A percentile compares a stretch with the other conserved stretches of the same genome.
Conservation (phyloP, 2,888 invertebrate species). For the Dynastes hyllus region DNA sequence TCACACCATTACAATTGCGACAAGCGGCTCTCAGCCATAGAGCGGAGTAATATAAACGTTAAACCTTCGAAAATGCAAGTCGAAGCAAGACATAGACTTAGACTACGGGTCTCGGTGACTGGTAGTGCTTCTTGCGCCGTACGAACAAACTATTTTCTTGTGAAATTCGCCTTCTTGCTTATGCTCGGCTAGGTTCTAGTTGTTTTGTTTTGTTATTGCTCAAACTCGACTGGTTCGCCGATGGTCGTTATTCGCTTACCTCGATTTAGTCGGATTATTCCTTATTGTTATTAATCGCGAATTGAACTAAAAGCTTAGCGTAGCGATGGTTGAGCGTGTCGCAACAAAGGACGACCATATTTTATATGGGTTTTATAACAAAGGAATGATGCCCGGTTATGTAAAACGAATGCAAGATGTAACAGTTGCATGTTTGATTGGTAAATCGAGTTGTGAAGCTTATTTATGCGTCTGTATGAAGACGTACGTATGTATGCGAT, state of each 20-base stretch:
- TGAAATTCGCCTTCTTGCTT: too few relatives aligned
- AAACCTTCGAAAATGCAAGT: too few relatives aligned
- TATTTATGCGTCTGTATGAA: too few relatives aligned
- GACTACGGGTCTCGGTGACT: constrained; percentile 28
- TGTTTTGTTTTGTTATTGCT: constrained; percentile 31
- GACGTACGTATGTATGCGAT: too few relatives aligned
- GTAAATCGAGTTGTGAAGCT: too few relatives aligned
- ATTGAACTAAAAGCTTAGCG: background rate
- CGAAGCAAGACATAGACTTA: constrained; percentile 21
- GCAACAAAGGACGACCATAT: constrained; percentile 41
- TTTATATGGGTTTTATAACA: background rate
- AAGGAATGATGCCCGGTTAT: constrained; percentile 1
- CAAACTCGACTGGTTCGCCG: constrained; percentile 17
- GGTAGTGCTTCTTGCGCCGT: constrained; percentile 24
- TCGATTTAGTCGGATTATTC: constrained; percentile 17
- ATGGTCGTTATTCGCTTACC: constrained; percentile 27
- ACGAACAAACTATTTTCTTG: too few relatives aligned
- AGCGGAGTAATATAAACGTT: too few relatives aligned
- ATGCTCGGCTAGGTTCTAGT: too few relatives aligned
- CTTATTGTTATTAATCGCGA: constrained; percentile 38
- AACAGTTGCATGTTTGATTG: too few relatives aligned
- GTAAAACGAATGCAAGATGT: too few relatives aligned
- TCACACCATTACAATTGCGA: constrained; percentile 36
- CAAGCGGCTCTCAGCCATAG: constrained; percentile 20
- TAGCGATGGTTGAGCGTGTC: background rate